Evolutionary conservation across 2,888 invertebrate species (phyloP), one percentile per base, ranked within the genome.

Genomic region (Busseola fusca): DNA sequence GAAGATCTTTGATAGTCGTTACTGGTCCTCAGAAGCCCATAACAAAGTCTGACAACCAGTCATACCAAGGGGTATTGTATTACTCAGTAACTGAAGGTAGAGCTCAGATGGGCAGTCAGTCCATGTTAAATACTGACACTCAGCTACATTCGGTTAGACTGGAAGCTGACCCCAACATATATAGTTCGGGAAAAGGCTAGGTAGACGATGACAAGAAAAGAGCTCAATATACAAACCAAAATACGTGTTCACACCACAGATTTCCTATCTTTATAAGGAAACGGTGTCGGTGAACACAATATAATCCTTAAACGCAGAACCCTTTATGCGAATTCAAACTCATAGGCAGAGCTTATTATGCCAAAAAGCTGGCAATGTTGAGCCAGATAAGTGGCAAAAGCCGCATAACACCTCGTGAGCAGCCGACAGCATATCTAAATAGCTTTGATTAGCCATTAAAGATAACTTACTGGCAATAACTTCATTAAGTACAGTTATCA

Each of bases 401-500:
- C 64, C 69, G 63, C 78, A 74, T 78, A 73, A 83, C 83, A 78
- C 81, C 76, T 78, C 80, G 50, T 74, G 69, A 74, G 67, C 45
- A 37, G 48, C 63, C 60, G 84, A 80, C 81, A 80, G 65, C 75
- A 69, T 77, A 84, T 85, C 84, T 81, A 76, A 81, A 83, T 79
- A 80, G 68, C 80, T 77, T 72, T 80, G 81, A 84, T 84, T 78
- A 70, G 66, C 78, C 79, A 85, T 79, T 78, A 81, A 76, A 83
- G 81, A 85, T 84, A 81, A 84, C 64, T 80, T 83, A 84, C 78
- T 74, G 76, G 58, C 70, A 62, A 54, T 83, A 72, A 80, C 76
- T 81, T 85, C 80, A 83, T 84, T 85, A 81, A 78, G 80, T 74
- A 74, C 73, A 64, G 74, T 81, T 83, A 84, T 80, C 78, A 63